A percentile compares a stretch with the other conserved stretches of the same genome.
phyloP scores from a whole-genome alignment of 2,797 vertebrate genomes.

The Epinephelus awoara region DNA sequence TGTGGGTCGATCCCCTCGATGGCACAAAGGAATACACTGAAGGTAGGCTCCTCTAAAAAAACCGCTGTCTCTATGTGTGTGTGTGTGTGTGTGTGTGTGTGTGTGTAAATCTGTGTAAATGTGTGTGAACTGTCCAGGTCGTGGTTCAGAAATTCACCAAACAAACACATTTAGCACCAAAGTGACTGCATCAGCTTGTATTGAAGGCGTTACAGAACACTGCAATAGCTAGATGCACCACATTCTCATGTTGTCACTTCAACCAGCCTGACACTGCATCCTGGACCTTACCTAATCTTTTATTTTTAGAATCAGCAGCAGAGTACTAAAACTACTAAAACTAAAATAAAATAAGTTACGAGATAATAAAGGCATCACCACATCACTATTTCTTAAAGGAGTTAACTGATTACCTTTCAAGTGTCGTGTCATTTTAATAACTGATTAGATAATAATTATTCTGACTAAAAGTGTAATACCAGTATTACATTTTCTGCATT shows the following conservation, averaged over 20 bases:
- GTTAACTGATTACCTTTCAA: too few species aligned
- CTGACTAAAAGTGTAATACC: too few species aligned
- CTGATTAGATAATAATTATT: too few species aligned
- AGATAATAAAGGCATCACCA: neutral
- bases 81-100: neutral
- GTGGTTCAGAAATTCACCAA: neutral
- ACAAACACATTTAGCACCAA: neutral
- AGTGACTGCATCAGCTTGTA: neutral
- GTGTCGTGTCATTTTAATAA: too few species aligned
- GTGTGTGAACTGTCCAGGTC: neutral
- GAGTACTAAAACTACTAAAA: too few species aligned
- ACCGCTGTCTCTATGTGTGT: neutral
- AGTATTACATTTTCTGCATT: too few species aligned
- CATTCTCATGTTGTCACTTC: neutral
- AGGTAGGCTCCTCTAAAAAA: conserved; percentile 83
- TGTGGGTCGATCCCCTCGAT: conserved; percentile 98
- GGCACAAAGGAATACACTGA: conserved; percentile 99
- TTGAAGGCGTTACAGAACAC: neutral
- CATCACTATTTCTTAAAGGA: neutral
- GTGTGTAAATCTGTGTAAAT: neutral
- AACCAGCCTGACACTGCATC: neutral
- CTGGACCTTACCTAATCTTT: neutral
- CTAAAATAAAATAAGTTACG: neutral
- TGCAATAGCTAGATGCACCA: neutral
- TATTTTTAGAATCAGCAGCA: neutral